Conservation (phyloP, 2,888 invertebrate genomes). For the Euplexia lucipara region DNA sequence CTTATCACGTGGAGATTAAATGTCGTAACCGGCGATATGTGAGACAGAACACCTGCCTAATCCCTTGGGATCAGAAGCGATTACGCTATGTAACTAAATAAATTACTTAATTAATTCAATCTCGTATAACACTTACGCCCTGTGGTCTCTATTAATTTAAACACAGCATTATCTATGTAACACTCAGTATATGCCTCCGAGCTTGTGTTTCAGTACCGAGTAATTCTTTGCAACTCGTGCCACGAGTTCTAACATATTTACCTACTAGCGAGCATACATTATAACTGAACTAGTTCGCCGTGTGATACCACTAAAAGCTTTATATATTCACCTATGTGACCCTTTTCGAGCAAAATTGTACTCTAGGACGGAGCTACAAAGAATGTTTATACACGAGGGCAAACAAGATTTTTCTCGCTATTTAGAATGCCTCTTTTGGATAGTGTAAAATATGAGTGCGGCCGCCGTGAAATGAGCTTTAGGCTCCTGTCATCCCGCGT, state of each 20-base stretch:
- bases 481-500: constrained; percentile 74
- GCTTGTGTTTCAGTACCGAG: constrained; percentile 14
- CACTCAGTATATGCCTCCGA: constrained; percentile 28
- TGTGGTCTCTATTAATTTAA: constrained; percentile 49
- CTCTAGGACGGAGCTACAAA: constrained; percentile 70
- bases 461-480: constrained; percentile 86
- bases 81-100: constrained; percentile 54
- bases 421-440: constrained; percentile 79
- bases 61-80: constrained; percentile 44
- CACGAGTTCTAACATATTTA: constrained; percentile 39
- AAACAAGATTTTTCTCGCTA: constrained; percentile 62
- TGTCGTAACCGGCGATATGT: constrained; percentile 41
- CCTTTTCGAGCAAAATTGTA: constrained; percentile 68
- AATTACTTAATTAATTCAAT: constrained; percentile 61
- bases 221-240: constrained; percentile 24
- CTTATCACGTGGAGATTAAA: constrained; percentile 43
- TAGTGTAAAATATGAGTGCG: constrained; percentile 86
- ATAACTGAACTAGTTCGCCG: constrained; percentile 71
- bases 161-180: constrained; percentile 47
- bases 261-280: constrained; percentile 69
- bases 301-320: constrained; percentile 69
- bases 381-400: constrained; percentile 70
- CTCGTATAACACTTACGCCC: constrained; percentile 50
- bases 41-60: constrained; percentile 51
- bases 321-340: constrained; percentile 52